Percentiles rank a stretch among this genome's conserved stretches.
Evolutionary conservation across 2,888 invertebrate species (phyloP).

Genomic region (Cataglyphis rosenhaueri): DNA sequence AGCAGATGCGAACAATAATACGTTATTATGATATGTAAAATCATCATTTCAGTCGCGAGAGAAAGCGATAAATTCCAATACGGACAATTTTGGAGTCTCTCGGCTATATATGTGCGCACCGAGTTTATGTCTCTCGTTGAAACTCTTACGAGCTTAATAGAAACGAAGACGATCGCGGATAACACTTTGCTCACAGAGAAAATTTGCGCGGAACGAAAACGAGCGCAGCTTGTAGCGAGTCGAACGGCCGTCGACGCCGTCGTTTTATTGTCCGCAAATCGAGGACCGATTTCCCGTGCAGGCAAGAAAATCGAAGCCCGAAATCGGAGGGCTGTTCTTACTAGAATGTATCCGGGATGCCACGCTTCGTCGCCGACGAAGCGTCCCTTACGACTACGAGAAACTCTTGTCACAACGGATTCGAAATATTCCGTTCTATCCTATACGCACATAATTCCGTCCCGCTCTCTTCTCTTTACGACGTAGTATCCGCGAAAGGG

Average conservation of each 20-base stretch:
- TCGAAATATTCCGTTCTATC: conserved; percentile 46
- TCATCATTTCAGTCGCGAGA: conserved; percentile 1
- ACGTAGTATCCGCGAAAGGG: conserved; percentile 56
- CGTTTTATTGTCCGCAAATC: conserved; percentile 87
- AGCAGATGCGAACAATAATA: not conserved
- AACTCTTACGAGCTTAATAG: conserved; percentile 49
- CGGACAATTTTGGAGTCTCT: conserved; percentile 18
- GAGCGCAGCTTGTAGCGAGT: conserved; percentile 1
- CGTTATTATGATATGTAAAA: conserved; percentile 13
- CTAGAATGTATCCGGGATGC: conserved; percentile 75
- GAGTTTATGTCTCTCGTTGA: conserved; percentile 44
- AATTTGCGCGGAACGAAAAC: conserved; percentile 34
- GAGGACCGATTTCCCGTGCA: conserved; percentile 81
- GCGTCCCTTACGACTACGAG: conserved; percentile 60
- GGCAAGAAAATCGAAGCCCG: conserved; percentile 85
- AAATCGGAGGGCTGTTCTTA: conserved; percentile 81
- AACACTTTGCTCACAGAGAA: conserved; percentile 17
- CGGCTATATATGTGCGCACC: conserved; percentile 14
- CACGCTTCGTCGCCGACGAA: conserved; percentile 47
- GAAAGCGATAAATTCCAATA: conserved; percentile 19
- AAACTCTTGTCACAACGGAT: conserved; percentile 37
- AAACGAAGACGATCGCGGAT: conserved; percentile 46
- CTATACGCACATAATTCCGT: not conserved
- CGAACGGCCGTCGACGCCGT: conserved; percentile 83
- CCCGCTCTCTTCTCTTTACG: conserved; percentile 13